phyloP scores from a whole-genome alignment of 1,140 invertebrate species.

The Chymomyza costata region DNA sequence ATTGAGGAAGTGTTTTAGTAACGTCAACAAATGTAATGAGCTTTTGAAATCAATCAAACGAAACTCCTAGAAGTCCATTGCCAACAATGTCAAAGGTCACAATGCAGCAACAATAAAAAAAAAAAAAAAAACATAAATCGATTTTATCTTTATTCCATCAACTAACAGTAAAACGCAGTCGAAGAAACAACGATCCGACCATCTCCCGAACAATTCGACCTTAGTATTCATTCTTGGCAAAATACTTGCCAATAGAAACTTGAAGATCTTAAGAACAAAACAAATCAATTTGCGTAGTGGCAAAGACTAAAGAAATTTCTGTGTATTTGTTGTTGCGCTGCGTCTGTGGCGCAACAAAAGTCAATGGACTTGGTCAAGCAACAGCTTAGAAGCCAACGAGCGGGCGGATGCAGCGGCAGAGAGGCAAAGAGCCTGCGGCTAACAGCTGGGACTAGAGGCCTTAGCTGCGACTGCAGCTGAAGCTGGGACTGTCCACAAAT shows the following conservation, averaged over 20 bases:
- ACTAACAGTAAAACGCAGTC: slow-evolving; percentile 66
- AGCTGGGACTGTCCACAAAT: no score
- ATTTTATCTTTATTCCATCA: slow-evolving; percentile 48
- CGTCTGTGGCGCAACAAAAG: slow-evolving; percentile 21
- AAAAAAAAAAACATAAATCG: no score
- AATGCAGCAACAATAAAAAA: slow-evolving; percentile 52
- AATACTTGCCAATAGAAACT: slow-evolving; percentile 9
- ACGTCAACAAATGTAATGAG: no score
- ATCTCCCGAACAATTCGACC: no score
- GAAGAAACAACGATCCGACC: slow-evolving; percentile 29
- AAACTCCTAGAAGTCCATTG: no score
- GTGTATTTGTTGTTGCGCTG: slow-evolving; percentile 29
- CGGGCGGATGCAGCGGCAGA: background rate
- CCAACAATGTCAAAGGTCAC: slow-evolving; percentile 56
- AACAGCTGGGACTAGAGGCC: no score
- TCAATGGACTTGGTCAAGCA: slow-evolving; percentile 61
- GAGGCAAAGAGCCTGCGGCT: no score
- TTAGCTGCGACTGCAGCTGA: no score
- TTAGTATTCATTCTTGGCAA: no score
- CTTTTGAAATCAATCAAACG: no score
- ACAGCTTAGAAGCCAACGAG: slow-evolving; percentile 24
- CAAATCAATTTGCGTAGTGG: slow-evolving; percentile 58
- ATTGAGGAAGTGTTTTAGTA: no score
- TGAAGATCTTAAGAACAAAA: slow-evolving; percentile 35
- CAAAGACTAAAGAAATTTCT: slow-evolving; percentile 24